Evolutionary conservation across 2,888 invertebrate species (phyloP), one percentile per base, ranked within the genome.

Genomic region (Ochropacha duplaris): DNA sequence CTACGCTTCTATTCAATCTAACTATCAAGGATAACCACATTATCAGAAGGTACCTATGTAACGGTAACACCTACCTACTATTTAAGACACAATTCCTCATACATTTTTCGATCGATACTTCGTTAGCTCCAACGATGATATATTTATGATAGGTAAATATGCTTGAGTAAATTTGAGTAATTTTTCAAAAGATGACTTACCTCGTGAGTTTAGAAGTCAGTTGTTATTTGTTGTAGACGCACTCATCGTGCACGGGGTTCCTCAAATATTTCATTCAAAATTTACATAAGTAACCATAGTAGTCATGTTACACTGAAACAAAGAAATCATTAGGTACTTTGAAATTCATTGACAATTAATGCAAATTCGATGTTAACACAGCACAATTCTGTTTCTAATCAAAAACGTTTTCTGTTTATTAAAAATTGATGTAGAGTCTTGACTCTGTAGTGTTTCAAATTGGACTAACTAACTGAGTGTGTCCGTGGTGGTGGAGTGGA

Each of bases 391-490:
- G n/a, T n/a, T n/a, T n/a, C n/a, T n/a, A n/a, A n/a, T n/a, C n/a
- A 50, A 12, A 24, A 4, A 50, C 50, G 4, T 22, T 54, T 22
- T 5, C 19, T 22, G 14, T 31, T 61, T 60, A 61, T 66, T 67
- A 1, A 66, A 73, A 71, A 39, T 6, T 39, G 19, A 5, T 4
- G 5, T n/a, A 19, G 77, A 84, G 90, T 85, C 88, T 86, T 78
- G 84, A 79, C 88, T 81, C 87, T 79, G 75, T 87, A 85, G 88
- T 84, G 92, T 89, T 91, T 86, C 82, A 87, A 88, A 86, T 88
- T 88, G 79, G 81, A 92, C 92, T 92, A 91, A 92, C 87, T 83
- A 83, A 73, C 68, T 75, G 72, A 64, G 75, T 76, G 75, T 34
- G 74, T 69, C 75, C 74, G 72, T 68, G 69, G 57, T 61, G n/a